These are phyloP conservation scores for Carcina quercana DNA, from an alignment of 2,888 invertebrate species.

Conservation along the genomic window DNA sequence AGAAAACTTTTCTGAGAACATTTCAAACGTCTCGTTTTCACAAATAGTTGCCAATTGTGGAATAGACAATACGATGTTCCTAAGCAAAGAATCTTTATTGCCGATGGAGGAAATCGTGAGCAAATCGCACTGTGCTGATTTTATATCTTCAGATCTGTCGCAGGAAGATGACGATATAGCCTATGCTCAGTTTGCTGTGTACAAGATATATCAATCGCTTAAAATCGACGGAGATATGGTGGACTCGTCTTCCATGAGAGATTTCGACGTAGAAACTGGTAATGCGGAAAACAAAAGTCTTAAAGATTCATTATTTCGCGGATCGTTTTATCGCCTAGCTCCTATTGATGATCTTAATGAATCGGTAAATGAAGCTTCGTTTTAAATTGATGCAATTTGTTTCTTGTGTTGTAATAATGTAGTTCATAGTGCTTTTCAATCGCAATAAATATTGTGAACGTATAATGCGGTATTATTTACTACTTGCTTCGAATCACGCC, in stretches of 20 bases:
- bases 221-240: slow-evolving; percentile 36
- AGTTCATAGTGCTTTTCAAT: background rate
- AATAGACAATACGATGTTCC: slow-evolving; percentile 30
- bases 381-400: slow-evolving; percentile 10
- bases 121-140: slow-evolving; percentile 21
- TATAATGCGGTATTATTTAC: background rate
- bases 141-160: slow-evolving; percentile 29
- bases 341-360: slow-evolving; percentile 37
- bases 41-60: slow-evolving; percentile 45
- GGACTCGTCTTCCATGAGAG: slow-evolving; percentile 57
- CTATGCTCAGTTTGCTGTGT: slow-evolving; percentile 52
- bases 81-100: slow-evolving; percentile 26
- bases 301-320: slow-evolving; percentile 28
- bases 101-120: slow-evolving; percentile 38
- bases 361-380: slow-evolving; percentile 39
- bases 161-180: slow-evolving; percentile 29
- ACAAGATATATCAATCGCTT: slow-evolving; percentile 50
- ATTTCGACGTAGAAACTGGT: slow-evolving; percentile 29
- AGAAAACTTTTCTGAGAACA: slow-evolving; percentile 14
- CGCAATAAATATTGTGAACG: background rate
- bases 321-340: slow-evolving; percentile 45
- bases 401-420: too few relatives aligned
- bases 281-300: slow-evolving; percentile 21
- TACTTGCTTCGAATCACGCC: background rate
- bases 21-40: slow-evolving; percentile 17